Conservation (phyloP, 2,888 invertebrate species). For the Parascotia fuliginaria region DNA sequence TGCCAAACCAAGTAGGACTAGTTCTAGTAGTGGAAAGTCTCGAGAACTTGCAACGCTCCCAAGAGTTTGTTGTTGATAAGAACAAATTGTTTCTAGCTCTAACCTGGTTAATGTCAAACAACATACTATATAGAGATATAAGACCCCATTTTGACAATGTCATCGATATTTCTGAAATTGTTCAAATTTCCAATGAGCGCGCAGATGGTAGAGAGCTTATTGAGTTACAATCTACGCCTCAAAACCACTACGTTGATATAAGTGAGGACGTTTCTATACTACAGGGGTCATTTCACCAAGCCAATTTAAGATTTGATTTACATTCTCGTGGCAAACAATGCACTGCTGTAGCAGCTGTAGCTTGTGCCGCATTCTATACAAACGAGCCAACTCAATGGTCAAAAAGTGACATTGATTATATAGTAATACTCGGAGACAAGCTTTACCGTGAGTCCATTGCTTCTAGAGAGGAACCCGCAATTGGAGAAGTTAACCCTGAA, state of each 20-base stretch:
- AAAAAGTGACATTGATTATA: constrained; percentile 15
- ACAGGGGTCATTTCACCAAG: constrained; percentile 30
- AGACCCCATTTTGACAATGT: too few species aligned
- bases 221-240: too few species aligned
- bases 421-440: constrained; percentile 14
- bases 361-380: constrained; percentile 20
- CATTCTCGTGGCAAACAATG: constrained; percentile 31
- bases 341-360: constrained; percentile 26
- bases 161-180: too few species aligned
- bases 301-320: constrained; percentile 16
- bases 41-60: neutral
- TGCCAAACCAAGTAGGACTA: neutral
- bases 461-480: constrained; percentile 8
- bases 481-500: constrained; percentile 12
- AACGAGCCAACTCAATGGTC: constrained; percentile 9
- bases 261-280: constrained; percentile 19
- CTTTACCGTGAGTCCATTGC: too few species aligned
- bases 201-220: too few species aligned
- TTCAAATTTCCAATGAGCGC: too few species aligned
- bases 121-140: neutral
- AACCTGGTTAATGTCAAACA: constrained; percentile 23
- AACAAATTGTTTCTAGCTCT: neutral
- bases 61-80: neutral
- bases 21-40: neutral
- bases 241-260: too few species aligned